Evolutionary conservation across 37 sponge, comb jelly and placozoan genomes (phyloP).

Genomic region (Petrosia ficiformis): DNA sequence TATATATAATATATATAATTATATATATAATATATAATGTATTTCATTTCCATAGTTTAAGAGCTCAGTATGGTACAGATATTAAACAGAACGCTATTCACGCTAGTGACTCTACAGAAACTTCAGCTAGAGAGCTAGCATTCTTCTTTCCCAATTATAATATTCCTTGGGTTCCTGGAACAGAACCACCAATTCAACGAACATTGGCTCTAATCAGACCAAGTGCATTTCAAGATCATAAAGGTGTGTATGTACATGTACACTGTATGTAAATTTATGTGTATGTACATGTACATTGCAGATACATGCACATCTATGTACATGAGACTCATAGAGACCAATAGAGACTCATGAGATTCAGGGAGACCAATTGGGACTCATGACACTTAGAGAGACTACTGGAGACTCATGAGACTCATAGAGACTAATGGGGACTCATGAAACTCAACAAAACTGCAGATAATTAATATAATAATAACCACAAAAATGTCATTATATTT

Average conservation of each 20-base stretch:
- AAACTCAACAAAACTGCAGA: too few relatives aligned
- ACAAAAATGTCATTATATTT: too few relatives aligned
- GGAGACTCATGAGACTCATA: too few relatives aligned
- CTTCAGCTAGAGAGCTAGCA: slow-evolving; percentile 94
- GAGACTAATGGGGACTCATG: too few relatives aligned
- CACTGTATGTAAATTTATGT: neutral
- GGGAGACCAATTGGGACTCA: too few relatives aligned
- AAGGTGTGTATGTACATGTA: slow-evolving; percentile 37
- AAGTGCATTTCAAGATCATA: slow-evolving; percentile 74
- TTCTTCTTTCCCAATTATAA: slow-evolving; percentile 94
- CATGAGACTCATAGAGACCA: too few relatives aligned
- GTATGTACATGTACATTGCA: too few relatives aligned
- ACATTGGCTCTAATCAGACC: slow-evolving; percentile 96
- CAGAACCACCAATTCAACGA: slow-evolving; percentile 80
- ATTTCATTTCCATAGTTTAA: slow-evolving; percentile 53
- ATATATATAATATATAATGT: neutral
- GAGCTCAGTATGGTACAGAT: slow-evolving; percentile 86
- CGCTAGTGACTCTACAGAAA: slow-evolving; percentile 83
- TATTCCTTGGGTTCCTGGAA: slow-evolving; percentile 75
- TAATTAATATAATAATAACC: too few relatives aligned
- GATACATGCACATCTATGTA: too few relatives aligned
- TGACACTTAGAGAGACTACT: too few relatives aligned
- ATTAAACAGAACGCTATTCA: slow-evolving; percentile 91
- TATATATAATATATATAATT: neutral
- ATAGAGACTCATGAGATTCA: too few relatives aligned